These are phyloP conservation scores for Nothocercus nigrocapillus DNA, from an alignment of 2,113 vertebrate genomes.

Conservation along the genomic window DNA sequence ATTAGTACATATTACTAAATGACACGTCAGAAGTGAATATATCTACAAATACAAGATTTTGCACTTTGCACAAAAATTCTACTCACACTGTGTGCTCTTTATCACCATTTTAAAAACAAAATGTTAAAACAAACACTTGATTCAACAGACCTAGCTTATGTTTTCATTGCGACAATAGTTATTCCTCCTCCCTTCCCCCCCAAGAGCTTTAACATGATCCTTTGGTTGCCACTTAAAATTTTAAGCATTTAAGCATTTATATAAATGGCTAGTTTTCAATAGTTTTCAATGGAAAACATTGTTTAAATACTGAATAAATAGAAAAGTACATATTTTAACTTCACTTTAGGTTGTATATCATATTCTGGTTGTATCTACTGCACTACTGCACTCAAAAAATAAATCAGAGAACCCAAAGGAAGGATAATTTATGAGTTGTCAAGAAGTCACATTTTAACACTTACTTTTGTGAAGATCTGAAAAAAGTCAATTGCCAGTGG, in stretches of 20 bases:
- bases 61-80: constrained; percentile 1
- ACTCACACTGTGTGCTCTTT: background rate
- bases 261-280: background rate
- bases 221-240: background rate
- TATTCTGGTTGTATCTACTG: background rate
- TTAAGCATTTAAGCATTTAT: background rate
- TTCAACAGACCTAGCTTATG: background rate
- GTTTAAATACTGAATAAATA: background rate
- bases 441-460: constrained; percentile 65
- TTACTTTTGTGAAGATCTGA: constrained; percentile 91
- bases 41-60: background rate
- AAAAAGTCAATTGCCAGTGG: constrained; percentile 83
- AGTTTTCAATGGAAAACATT: background rate
- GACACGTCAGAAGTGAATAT: background rate
- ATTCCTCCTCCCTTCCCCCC: background rate
- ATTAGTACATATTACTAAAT: background rate
- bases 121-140: background rate
- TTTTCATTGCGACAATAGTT: background rate
- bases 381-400: background rate
- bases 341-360: background rate
- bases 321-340: background rate
- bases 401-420: background rate
- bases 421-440: constrained; percentile 36
- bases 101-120: constrained; percentile 6
- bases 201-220: background rate